phyloP scores from a whole-genome alignment of 2,113 vertebrate species.

The Oryzias melastigma region DNA sequence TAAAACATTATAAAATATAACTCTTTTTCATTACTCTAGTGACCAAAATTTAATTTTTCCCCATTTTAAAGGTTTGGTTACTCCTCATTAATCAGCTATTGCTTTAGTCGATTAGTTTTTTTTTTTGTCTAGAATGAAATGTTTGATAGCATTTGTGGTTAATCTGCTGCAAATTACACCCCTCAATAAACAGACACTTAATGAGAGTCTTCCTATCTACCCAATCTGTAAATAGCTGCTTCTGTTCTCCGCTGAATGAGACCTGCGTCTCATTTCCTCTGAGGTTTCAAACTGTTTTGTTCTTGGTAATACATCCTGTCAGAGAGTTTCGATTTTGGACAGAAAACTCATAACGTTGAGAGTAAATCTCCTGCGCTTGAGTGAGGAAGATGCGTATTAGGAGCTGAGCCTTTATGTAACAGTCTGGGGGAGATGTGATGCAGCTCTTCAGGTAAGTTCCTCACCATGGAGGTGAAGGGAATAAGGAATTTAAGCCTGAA shows the following conservation, averaged over 20 bases:
- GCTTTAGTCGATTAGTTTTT: slow-evolving; percentile 13
- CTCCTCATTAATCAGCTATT: slow-evolving; percentile 22
- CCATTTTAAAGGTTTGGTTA: slow-evolving; percentile 13
- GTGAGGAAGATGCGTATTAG: slow-evolving; percentile 23
- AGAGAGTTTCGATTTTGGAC: slow-evolving; percentile 4
- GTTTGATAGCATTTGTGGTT: slow-evolving; percentile 43
- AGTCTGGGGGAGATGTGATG: slow-evolving; percentile 17
- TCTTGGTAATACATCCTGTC: slow-evolving; percentile 24
- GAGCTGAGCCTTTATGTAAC: slow-evolving; percentile 38
- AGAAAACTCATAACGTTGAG: slow-evolving; percentile 8
- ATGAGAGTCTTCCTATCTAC: slow-evolving; percentile 33
- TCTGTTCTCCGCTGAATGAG: slow-evolving; percentile 24
- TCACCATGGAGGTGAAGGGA: slow-evolving; percentile 18
- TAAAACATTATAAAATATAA: no score
- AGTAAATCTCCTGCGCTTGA: slow-evolving; percentile 4
- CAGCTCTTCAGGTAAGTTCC: slow-evolving; percentile 25
- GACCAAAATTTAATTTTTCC: slow-evolving; percentile 9
- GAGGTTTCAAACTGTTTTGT: slow-evolving; percentile 24
- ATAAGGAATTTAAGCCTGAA: slow-evolving; percentile 16
- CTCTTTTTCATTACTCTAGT: not conserved
- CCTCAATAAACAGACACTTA: slow-evolving; percentile 42
- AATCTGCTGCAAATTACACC: slow-evolving; percentile 43
- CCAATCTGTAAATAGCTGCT: slow-evolving; percentile 29
- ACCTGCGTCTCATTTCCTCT: slow-evolving; percentile 15
- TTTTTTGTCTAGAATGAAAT: slow-evolving; percentile 41